Base-by-base conservation (phyloP, 2,888 invertebrate genomes). In the Nycteola revayana region DNA sequence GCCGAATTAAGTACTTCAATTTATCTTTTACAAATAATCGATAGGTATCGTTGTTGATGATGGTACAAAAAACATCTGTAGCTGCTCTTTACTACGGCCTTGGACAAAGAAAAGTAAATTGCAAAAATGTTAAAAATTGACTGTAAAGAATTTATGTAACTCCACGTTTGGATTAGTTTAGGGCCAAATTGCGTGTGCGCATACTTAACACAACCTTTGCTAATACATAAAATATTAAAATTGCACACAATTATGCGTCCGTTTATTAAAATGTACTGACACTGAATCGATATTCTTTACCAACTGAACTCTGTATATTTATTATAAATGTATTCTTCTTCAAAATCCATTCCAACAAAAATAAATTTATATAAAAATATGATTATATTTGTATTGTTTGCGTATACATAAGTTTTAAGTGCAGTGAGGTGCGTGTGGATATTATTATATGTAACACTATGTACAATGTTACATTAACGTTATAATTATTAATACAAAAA, bases 191-290 rank as follows among this genome's bases (percentile, higher is more conserved):
- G 63, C 60, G 71, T 73, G 75, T 69, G 76, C 67, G 61, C 33
- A 45, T 39, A 49, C 64, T 60, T 54, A 75, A 76, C 79, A 84
- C 82, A 80, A 82, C 79, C 75, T 56, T 71, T 57, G 66, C 66
- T 73, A 71, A 72, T 21, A 14, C 14, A 14, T 68, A 73, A 72
- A 71, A 55, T 61, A 70, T 72, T 72, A 56, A 77, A 75, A 85
- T 85, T 86, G 86, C 86, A 86, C 85, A 77, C 72, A 70, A 68
- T 44, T 61, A 46, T 52, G 60, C 58, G 60, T 34, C 51, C 58
- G 52, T n/a, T 5, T n/a, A 21, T 31, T 25, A 18, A 22, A 17
- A 10, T 26, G 8, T 7, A 22, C 20, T 5, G 7, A 32, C 34
- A n/a, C 38, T 20, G 17, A 38, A 41, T 34, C 27, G 21, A 43